These are phyloP conservation scores for Actinopyga echinites DNA, from an alignment of 53 echinoderm and acorn worm species.

Conservation along the genomic window DNA sequence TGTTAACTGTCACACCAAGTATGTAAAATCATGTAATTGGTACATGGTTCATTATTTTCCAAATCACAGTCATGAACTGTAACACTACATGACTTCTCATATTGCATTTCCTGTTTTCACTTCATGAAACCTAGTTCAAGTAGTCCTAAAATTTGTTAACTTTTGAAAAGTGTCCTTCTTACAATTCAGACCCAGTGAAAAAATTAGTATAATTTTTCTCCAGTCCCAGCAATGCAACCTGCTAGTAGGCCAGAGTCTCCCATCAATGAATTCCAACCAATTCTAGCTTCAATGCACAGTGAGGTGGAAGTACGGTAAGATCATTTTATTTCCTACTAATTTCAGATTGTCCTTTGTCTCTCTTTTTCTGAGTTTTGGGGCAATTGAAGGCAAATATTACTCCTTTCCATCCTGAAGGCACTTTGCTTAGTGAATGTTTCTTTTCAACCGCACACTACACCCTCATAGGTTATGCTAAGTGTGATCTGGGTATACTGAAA, in stretches of 20 bases:
- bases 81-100: neutral
- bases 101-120: neutral
- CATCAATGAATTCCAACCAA: constrained; percentile 39
- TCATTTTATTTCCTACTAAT: no score
- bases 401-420: neutral
- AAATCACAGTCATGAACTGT: neutral
- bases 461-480: no score
- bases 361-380: no score
- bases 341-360: neutral
- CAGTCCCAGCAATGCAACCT: constrained; percentile 74
- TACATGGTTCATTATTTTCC: neutral
- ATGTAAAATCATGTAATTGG: neutral
- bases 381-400: no score
- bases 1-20: no score
- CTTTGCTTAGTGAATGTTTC: neutral
- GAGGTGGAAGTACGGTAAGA: constrained; percentile 29
- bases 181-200: no score
- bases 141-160: neutral
- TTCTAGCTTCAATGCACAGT: constrained; percentile 3
- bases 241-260: constrained; percentile 88
- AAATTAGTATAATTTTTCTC: neutral
- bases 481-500: no score
- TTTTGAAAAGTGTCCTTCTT: neutral
- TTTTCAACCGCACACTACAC: neutral
- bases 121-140: neutral